Base-by-base conservation (phyloP, 2,113 vertebrate species). In the Xiphorhynchus elegans region DNA sequence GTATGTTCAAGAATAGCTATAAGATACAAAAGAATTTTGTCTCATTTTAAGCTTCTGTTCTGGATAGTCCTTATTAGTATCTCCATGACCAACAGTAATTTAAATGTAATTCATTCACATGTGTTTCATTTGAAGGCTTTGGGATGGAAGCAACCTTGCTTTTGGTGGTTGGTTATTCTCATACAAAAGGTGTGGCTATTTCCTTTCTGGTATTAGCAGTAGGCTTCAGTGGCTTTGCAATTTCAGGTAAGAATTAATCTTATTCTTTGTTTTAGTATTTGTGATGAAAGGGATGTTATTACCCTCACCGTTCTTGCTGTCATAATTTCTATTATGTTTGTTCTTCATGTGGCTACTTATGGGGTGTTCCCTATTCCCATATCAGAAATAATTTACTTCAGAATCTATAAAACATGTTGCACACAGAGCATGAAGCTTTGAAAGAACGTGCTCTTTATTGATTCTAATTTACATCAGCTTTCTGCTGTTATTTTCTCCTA, bases 201-300 rank as follows among this genome's bases (percentile, higher is more conserved):
- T 98, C 99, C 78, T 99, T 99, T 95, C 97, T 99, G 39, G 99
- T 99, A 62, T 98, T 99, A 85, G 99, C 99, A 49, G 99, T 99
- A 35, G 99, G 99, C 72, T 99, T 99, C 94, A 99, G 99, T 49
- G 99, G 99, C 95, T 99, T 99, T 93, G 99, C 99, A 90, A 99
- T 99, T 97, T 99, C 99, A 98, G 99, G 99, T 99, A 98, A 97
- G 78, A 80, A 29, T 49, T 84, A 50, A 50, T 60, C 40, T 87
- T 81, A 74, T n/a, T 70, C 40, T 42, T 72, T 19, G 4, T 77
- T 92, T 88, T 59, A n/a, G 26, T 75, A 4, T 60, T 87, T 21
- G 17, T 72, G 14, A 64, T 33, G 56, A 58, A 95, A 70, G 17
- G 26, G 37, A 52, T 79, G 13, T 11, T 63, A 6, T 78, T 72